Evolutionary conservation across 2,888 invertebrate genomes (phyloP), one percentile per base, ranked within the genome.

Genomic region (Tetheella fluctuosa): DNA sequence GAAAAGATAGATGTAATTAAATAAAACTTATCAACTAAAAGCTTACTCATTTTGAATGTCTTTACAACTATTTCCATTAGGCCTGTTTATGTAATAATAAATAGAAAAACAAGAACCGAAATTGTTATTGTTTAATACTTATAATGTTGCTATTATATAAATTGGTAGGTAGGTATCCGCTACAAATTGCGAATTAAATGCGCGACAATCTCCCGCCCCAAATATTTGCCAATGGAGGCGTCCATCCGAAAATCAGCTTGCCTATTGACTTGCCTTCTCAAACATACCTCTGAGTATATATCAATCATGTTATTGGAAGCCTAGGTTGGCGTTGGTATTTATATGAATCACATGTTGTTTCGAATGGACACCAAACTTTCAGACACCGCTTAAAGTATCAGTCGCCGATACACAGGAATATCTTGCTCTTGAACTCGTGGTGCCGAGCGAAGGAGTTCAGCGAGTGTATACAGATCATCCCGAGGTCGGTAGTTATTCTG

Each of bases 391-490:
- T 95, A 95, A 79, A 95, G 91, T 82, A 95, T 93, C 84, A 94
- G 90, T 81, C 95, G 94, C 80, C 94, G 95, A 79, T 94, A 94
- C 5, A 95, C 86, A 54, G 95, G 95, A 58, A 94, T 89, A 62
- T 94, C 94, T 65, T 94, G 93, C 67, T 94, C 94, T 80, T 90
- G 91, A 53, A 93, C 93, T 57, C 91, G 83, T 0, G 93, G 93
- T n/a, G 92, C 87, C 7, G 93, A 90, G 68, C 92, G 90, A 60
- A 95, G 85, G 54, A 95, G 85, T 73, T 95, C 94, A 8, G 94
- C 94, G 57, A 95, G 85, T 1, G 94, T 94, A 81, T 95, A 94
- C 55, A 94, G 90, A 72, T 95, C 94, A 66, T 94, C 94, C 52
- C 94, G 91, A 65, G 94, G 91, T 62, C 92, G 77, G 74, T 91